These are phyloP conservation scores for Drosophila barbarae DNA, from an alignment of 2,888 invertebrate species.

Conservation along the genomic window DNA sequence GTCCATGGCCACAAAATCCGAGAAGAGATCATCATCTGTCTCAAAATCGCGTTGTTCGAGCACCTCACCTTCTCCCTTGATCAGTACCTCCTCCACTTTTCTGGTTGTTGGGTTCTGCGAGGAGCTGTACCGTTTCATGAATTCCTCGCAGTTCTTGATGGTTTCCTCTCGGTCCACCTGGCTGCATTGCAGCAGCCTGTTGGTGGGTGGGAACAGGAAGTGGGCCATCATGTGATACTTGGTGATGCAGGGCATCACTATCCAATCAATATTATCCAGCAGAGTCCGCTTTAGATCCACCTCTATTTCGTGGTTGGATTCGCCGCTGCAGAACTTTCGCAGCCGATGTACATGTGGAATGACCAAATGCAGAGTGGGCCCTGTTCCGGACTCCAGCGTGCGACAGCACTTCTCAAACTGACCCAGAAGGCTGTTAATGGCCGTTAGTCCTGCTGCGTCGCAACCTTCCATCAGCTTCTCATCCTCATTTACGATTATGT, in stretches of 20 bases:
- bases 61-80: slow-evolving; percentile 8
- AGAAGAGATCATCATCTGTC: slow-evolving; percentile 7
- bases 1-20: slow-evolving; percentile 13
- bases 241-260: slow-evolving; percentile 7
- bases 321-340: slow-evolving; percentile 1
- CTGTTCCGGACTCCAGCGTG: slow-evolving; percentile 1
- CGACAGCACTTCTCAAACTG: slow-evolving; percentile 11
- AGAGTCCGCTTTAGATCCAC: not conserved
- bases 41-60: not conserved
- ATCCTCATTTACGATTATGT: not conserved
- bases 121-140: slow-evolving; percentile 2
- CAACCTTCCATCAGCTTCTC: slow-evolving; percentile 1
- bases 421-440: slow-evolving; percentile 2
- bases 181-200: slow-evolving; percentile 10
- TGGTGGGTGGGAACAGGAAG: slow-evolving; percentile 14
- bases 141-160: slow-evolving; percentile 4
- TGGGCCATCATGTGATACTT: slow-evolving; percentile 20
- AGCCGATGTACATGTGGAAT: slow-evolving; percentile 11
- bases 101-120: not conserved
- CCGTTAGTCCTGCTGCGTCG: not conserved
- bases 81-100: slow-evolving; percentile 2
- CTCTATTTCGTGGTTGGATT: slow-evolving; percentile 3
- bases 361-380: slow-evolving; percentile 9
- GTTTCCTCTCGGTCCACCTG: slow-evolving; percentile 8
- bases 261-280: slow-evolving; percentile 15